Evolutionary conservation across 2,888 invertebrate genomes (phyloP), one percentile per base, ranked within the genome.

Genomic region (Diarsia brunnea): DNA sequence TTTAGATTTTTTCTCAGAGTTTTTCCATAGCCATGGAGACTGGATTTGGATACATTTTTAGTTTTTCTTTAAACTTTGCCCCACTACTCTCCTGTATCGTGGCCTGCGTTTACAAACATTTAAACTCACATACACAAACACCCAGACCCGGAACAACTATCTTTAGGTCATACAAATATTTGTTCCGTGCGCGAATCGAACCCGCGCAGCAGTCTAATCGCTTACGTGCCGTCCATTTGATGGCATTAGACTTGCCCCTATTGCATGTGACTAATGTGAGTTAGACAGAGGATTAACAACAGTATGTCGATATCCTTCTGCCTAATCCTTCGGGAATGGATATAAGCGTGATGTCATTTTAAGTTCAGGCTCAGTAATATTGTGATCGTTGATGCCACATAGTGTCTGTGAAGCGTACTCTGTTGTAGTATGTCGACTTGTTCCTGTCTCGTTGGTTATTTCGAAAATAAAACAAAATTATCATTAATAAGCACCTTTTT

Each of bases 401-500:
- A 38, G 7, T n/a, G 60, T 19, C 21, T 31, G 31, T 11, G 1
- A 14, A 21, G 24, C 21, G 69, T 27, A 27, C 10, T 69, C 5
- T 53, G n/a, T 27, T 11, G 16, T 51, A 11, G 27, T 70, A 27
- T n/a, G 4, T 27, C 11, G 21, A 16, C 21, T 71, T n/a, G n/a
- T 8, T 31, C 31, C 47, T 2, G 3, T 63, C 53, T 53, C 2
- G 21, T 47, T 14, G 14, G 1, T 27, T 43, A 24, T 68, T 73
- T n/a, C 49, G 64, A 76, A 85, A 91, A 88, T 86, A 84, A 91
- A 90, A 89, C 86, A 83, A 88, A 75, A 75, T 63, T 61, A 85
- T 84, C 87, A 91, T 91, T 93, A 91, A 90, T 95, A 96, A 96
- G 96, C 96, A 96, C 96, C 96, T 95, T 95, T 95, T 95, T 96